phyloP scores from a whole-genome alignment of 2,888 invertebrate genomes.

The Brassicogethes aeneus region DNA sequence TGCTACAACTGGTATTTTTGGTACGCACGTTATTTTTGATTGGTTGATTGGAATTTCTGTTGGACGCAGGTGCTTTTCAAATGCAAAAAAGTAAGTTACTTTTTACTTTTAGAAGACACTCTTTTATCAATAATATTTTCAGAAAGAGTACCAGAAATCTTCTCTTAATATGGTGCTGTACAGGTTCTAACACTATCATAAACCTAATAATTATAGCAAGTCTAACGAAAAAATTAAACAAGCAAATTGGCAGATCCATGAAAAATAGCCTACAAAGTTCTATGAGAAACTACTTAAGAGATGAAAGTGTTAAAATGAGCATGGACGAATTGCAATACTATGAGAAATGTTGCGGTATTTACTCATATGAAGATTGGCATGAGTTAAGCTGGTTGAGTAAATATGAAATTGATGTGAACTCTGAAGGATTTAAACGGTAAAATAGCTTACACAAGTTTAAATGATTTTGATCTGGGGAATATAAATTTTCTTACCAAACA shows the following conservation, averaged over 20 bases:
- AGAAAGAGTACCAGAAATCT: slow-evolving; percentile 38
- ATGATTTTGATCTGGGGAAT: too few relatives aligned
- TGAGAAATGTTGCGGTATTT: slow-evolving; percentile 50
- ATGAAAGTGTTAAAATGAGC: slow-evolving; percentile 48
- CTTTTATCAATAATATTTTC: background rate
- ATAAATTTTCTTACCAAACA: too few relatives aligned
- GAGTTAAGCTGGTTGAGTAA: slow-evolving; percentile 50
- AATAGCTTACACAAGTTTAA: too few relatives aligned
- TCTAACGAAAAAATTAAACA: slow-evolving; percentile 33
- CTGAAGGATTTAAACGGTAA: slow-evolving; percentile 30
- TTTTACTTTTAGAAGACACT: background rate
- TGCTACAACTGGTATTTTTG: slow-evolving; percentile 34
- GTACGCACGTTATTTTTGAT: slow-evolving; percentile 33
- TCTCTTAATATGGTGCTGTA: slow-evolving; percentile 34
- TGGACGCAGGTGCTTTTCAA: slow-evolving; percentile 32
- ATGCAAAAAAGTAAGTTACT: slow-evolving; percentile 34
- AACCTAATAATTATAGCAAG: slow-evolving; percentile 32
- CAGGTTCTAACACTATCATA: slow-evolving; percentile 32
- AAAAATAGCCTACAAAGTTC: slow-evolving; percentile 47
- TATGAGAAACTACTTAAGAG: slow-evolving; percentile 49
- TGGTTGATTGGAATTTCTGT: slow-evolving; percentile 36
- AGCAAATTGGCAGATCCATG: slow-evolving; percentile 37
- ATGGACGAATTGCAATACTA: slow-evolving; percentile 49
- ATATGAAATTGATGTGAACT: slow-evolving; percentile 36
- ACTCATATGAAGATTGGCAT: slow-evolving; percentile 49